These are phyloP conservation scores for Osmerus eperlanus DNA, from an alignment of 2,113 vertebrate genomes.

Conservation along the genomic window DNA sequence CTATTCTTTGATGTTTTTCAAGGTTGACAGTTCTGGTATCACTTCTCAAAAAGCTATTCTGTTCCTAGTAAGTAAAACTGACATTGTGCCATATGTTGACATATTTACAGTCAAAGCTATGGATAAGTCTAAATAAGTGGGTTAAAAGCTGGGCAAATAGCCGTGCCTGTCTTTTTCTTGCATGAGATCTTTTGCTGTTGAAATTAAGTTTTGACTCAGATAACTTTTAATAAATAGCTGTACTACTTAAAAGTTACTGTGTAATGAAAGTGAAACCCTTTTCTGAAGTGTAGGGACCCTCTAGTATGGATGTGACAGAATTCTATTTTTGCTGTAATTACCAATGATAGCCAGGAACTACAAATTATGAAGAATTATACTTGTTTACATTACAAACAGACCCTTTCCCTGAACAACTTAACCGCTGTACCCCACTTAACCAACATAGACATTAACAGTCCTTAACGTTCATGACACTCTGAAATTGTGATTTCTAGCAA, in stretches of 20 bases:
- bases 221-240: not conserved
- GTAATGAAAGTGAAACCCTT: not conserved
- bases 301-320: not conserved
- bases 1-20: not conserved
- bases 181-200: not conserved
- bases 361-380: not conserved
- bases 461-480: conserved; percentile 57
- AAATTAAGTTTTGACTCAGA: no score
- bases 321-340: not conserved
- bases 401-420: not conserved
- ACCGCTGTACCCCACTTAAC: not conserved
- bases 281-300: not conserved
- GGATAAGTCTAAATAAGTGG: not conserved
- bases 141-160: not conserved
- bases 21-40: not conserved
- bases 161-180: not conserved
- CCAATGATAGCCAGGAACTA: not conserved
- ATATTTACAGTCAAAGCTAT: not conserved
- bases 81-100: conserved; percentile 1
- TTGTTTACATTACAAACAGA: not conserved
- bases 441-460: not conserved
- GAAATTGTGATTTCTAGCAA: conserved; percentile 83
- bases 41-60: not conserved
- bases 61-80: not conserved
- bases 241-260: not conserved